Base-by-base conservation (phyloP, 2,113 vertebrate species). In the Oostethus manadensis region DNA sequence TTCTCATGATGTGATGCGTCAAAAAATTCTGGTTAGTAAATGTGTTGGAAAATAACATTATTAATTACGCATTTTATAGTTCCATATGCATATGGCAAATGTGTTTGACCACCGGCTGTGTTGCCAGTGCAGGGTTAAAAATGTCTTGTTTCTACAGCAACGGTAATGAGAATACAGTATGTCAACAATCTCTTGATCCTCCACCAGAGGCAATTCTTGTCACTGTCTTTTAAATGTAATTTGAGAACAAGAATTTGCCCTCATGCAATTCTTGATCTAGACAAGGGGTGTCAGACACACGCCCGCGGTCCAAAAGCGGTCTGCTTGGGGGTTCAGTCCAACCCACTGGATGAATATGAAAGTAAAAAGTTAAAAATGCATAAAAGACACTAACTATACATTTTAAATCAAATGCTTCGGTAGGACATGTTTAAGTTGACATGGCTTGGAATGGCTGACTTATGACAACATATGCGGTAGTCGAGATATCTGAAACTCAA, bases 121-220 rank as follows among this genome's bases (percentile, higher is more conserved):
- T 43, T 38, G 58, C 62, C 45, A 56, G 21, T 23, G 26, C 49
- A 56, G 40, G 50, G 22, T 51, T 55, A 64, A 60, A 75, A 85
- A 46, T 46, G 47, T 87, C 73, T 83, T 29, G 70, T 80, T 80
- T 69, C 84, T 74, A 80, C 62, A 74, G 79, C 75, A 84, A 82
- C 74, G 61, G 55, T 56, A 77, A 69, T 77, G 60, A 70, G 74
- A 68, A 59, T 77, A 56, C 62, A 33, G 29, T 33, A 33, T 33
- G 84, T 86, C 70, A 86, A 84, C 71, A 10, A 13, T 48, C 48
- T 51, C 58, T 46, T 20, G 2, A 44, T 40, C 47, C 50, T 59
- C 54, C 53, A 40, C 48, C 45, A 44, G 54, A 64, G 48, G 61
- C 42, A 65, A 26, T 53, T 26, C 20, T 42, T 20, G 17, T 61